phyloP scores from a whole-genome alignment of 2,888 invertebrate species.

The Lithodes maja region DNA sequence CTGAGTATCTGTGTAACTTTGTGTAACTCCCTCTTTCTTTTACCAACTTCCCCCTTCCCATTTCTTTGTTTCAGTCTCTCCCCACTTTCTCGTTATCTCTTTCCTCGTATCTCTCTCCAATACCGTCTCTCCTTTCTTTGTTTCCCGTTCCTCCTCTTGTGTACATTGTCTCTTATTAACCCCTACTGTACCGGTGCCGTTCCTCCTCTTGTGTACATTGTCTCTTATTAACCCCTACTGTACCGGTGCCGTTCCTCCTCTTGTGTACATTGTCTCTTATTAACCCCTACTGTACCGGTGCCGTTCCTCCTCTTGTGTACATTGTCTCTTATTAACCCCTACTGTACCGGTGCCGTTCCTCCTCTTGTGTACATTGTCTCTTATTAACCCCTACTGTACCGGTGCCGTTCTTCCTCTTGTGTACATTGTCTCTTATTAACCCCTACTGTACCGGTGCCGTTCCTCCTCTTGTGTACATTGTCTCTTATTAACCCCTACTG shows the following conservation, averaged over 20 bases:
- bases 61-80: not conserved
- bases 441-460: not conserved
- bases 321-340: not conserved
- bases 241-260: not conserved
- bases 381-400: not conserved
- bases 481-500: not conserved
- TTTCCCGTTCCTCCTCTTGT: not conserved
- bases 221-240: not conserved
- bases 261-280: not conserved
- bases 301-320: not conserved
- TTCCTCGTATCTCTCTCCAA: not conserved
- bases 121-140: not conserved
- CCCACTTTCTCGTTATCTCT: not conserved
- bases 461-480: not conserved
- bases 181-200: not conserved
- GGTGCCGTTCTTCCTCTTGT: not conserved
- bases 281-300: not conserved
- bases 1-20: too few relatives aligned
- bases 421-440: not conserved
- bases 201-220: not conserved
- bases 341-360: not conserved
- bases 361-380: not conserved
- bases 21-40: not conserved
- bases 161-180: not conserved
- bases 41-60: not conserved